Evolutionary conservation across 2,888 invertebrate species (phyloP).

Genomic region (Zaprionus obscuricornis): DNA sequence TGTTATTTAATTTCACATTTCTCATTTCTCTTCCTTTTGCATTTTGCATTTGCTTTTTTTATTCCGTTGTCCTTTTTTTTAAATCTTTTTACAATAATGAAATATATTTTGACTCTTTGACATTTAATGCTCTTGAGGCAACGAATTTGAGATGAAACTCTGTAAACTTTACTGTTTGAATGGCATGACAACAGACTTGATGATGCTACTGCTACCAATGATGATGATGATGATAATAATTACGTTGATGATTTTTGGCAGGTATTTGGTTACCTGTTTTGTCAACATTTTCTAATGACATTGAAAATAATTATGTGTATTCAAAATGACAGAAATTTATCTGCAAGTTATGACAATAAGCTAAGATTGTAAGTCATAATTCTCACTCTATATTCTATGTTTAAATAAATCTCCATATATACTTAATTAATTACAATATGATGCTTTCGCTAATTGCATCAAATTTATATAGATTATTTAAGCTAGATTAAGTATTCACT

Average conservation of each 20-base stretch:
- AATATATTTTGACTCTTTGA: constrained; percentile 44
- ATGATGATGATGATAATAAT: constrained; percentile 5
- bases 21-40: constrained; percentile 11
- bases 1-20: constrained; percentile 10
- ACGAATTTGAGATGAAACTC: constrained; percentile 30
- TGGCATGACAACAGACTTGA: neutral
- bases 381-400: too few species aligned
- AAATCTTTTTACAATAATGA: constrained; percentile 26
- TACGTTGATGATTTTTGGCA: constrained; percentile 14
- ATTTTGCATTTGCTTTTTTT: too few species aligned
- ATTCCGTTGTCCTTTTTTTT: too few species aligned
- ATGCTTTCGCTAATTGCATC: too few species aligned
- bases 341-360: neutral
- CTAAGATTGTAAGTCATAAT: too few species aligned
- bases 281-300: constrained; percentile 16
- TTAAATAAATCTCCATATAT: too few species aligned
- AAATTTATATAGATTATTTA: too few species aligned
- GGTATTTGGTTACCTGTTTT: constrained; percentile 17
- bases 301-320: constrained; percentile 1
- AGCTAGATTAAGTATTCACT: too few species aligned
- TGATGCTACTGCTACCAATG: neutral
- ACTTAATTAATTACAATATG: too few species aligned
- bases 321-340: neutral
- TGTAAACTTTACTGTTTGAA: constrained; percentile 8
- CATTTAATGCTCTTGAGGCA: constrained; percentile 45